Conservation (phyloP, 2,888 invertebrate genomes). For the Polymixis lichenea region DNA sequence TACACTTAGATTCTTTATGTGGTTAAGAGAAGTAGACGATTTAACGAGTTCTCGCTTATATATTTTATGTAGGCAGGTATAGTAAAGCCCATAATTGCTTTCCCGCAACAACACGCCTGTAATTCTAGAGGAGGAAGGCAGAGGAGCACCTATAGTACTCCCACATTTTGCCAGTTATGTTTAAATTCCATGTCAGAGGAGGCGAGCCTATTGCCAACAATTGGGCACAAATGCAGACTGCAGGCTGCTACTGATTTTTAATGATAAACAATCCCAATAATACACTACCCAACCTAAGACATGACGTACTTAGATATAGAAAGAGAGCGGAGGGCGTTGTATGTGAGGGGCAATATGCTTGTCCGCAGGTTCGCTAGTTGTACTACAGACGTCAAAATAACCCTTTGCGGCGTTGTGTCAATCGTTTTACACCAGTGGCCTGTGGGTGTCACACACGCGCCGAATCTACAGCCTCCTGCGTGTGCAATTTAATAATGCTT, state of each 20-base stretch:
- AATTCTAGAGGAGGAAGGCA: not conserved
- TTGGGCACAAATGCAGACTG: not conserved
- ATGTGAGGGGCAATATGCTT: too few relatives aligned
- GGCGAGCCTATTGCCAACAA: not conserved
- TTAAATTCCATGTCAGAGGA: not conserved
- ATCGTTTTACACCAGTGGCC: too few relatives aligned
- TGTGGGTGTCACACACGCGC: too few relatives aligned
- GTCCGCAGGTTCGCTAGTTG: too few relatives aligned
- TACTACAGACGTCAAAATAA: too few relatives aligned
- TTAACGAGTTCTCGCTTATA: slow-evolving; percentile 27
- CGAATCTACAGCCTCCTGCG: too few relatives aligned
- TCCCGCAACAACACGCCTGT: not conserved
- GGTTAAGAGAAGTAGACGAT: slow-evolving; percentile 22
- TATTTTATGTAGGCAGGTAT: not conserved
- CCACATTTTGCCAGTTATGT: not conserved
- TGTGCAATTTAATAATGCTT: too few relatives aligned
- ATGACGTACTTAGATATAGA: too few relatives aligned
- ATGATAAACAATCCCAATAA: too few relatives aligned
- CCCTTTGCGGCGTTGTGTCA: too few relatives aligned
- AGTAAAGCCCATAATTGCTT: not conserved
- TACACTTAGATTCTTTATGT: slow-evolving; percentile 44
- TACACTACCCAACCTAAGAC: too few relatives aligned
- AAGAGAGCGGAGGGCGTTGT: too few relatives aligned
- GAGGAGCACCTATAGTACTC: not conserved
- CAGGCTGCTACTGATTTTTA: not conserved